These are phyloP conservation scores for Tilapia sparmanii DNA, from an alignment of 2,113 vertebrate species.

Conservation along the genomic window DNA sequence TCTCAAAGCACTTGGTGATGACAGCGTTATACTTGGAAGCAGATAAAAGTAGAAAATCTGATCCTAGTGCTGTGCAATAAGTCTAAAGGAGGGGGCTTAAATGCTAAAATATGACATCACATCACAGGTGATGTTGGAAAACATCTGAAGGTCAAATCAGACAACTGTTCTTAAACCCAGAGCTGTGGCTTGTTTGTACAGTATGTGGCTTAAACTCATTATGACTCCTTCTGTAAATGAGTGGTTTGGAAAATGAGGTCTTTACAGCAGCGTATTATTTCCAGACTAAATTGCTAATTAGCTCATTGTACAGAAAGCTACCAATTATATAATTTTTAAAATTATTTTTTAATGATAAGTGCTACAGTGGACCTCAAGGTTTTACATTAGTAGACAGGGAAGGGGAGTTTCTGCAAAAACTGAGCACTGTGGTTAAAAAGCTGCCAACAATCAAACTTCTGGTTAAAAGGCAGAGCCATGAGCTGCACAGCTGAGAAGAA, in stretches of 20 bases:
- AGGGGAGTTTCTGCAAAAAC: background rate
- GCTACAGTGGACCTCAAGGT: background rate
- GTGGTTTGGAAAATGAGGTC: conserved; percentile 10
- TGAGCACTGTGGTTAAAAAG: conserved; percentile 1
- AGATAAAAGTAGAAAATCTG: background rate
- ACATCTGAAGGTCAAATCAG: conserved; percentile 34
- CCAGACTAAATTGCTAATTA: conserved; percentile 33
- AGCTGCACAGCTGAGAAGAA: background rate
- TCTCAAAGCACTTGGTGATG: background rate
- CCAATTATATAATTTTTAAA: background rate
- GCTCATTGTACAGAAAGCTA: background rate
- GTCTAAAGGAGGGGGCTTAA: background rate
- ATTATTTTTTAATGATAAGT: conserved; percentile 8
- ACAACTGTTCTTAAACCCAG: conserved; percentile 6
- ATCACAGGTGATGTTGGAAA: background rate
- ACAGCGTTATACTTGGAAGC: background rate
- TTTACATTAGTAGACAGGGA: background rate
- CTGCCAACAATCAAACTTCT: background rate
- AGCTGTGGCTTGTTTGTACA: conserved; percentile 8
- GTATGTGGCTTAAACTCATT: conserved; percentile 1
- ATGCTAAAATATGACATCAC: background rate
- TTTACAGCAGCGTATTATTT: conserved; percentile 21
- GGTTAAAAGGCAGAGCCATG: background rate
- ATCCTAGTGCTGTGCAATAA: background rate
- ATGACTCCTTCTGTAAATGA: conserved; percentile 2